A percentile compares a stretch with the other conserved stretches of the same genome.
Evolutionary conservation across 1,140 invertebrate species (phyloP).

Genomic region (Brachionus rubens): DNA sequence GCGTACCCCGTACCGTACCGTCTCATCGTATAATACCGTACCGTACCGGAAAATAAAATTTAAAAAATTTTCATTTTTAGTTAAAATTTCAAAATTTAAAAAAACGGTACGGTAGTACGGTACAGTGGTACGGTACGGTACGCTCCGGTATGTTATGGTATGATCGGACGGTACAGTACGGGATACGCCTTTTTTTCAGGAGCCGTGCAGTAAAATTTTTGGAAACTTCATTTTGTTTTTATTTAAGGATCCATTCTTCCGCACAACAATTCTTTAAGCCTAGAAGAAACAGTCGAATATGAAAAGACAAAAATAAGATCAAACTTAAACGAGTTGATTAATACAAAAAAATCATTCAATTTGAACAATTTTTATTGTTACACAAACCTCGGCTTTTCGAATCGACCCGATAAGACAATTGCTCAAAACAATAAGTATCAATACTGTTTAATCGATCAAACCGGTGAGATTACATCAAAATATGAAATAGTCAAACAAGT

Average conservation of each 20-base stretch:
- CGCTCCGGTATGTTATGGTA: too few species aligned
- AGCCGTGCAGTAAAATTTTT: too few species aligned
- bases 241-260: neutral
- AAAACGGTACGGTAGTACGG: too few species aligned
- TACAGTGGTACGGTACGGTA: too few species aligned
- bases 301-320: neutral
- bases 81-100: too few species aligned
- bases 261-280: neutral
- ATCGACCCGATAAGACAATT: neutral
- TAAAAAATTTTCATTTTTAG: too few species aligned
- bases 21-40: too few species aligned
- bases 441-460: constrained; percentile 8
- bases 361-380: constrained; percentile 22
- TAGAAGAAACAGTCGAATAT: neutral
- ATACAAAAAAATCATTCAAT: neutral
- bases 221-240: neutral
- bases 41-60: too few species aligned
- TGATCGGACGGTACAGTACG: too few species aligned
- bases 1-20: too few species aligned
- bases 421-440: neutral
- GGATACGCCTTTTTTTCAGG: too few species aligned
- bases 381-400: neutral
- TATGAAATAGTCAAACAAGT: neutral
- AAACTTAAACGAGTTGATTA: neutral
- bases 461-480: neutral